Evolutionary conservation across 2,113 vertebrate genomes (phyloP).

Genomic region (Ictalurus punctatus): DNA sequence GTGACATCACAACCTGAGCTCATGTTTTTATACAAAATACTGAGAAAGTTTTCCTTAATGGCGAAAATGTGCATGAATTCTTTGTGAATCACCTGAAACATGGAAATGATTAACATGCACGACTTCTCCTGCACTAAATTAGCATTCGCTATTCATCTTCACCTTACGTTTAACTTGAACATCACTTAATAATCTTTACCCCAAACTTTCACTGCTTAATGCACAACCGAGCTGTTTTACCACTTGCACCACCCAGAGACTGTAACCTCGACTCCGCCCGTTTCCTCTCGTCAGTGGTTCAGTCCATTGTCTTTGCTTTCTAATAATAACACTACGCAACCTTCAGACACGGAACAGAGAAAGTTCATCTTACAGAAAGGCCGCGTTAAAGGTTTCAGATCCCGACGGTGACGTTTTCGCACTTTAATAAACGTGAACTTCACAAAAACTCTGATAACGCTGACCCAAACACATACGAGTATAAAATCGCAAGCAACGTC

Average conservation of each 20-base stretch:
- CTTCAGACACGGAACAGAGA: not conserved
- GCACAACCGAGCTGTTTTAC: not conserved
- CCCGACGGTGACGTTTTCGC: not conserved
- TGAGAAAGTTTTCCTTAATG: not conserved
- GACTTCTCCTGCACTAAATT: too few species aligned
- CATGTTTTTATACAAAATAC: not conserved
- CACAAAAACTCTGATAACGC: too few species aligned
- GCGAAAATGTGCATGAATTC: too few species aligned
- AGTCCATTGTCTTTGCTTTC: conserved; percentile 36
- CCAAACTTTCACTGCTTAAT: too few species aligned
- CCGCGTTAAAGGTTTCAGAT: too few species aligned
- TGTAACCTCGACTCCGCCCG: not conserved
- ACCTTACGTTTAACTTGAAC: too few species aligned
- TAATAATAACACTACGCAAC: conserved; percentile 37
- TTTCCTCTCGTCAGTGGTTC: conserved; percentile 20
- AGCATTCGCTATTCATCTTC: too few species aligned
- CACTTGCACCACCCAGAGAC: conserved; percentile 1
- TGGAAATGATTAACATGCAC: too few species aligned
- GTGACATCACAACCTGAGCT: not conserved
- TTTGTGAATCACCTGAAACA: too few species aligned
- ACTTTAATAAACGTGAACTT: not conserved
- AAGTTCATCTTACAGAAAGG: not conserved
- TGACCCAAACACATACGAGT: too few species aligned
- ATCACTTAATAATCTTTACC: too few species aligned
- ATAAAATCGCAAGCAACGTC: too few species aligned